Conservation (phyloP, 2,113 vertebrate genomes). For the Cyprinus carpio region DNA sequence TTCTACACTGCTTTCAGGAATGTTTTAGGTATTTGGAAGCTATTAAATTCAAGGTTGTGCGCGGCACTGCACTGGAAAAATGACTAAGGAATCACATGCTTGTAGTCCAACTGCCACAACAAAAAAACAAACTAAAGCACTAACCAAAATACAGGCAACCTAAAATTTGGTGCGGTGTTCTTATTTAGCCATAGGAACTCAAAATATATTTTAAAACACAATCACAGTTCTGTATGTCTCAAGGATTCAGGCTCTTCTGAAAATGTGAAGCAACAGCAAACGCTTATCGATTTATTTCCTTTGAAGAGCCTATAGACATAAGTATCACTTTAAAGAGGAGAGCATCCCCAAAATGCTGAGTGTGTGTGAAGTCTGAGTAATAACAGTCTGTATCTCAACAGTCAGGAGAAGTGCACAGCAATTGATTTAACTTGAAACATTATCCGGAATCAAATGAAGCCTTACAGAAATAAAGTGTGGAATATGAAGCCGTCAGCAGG, state of each 20-base stretch:
- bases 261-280: neutral
- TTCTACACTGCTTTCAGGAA: neutral
- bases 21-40: neutral
- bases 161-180: neutral
- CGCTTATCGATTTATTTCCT: neutral
- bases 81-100: neutral
- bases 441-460: constrained; percentile 6
- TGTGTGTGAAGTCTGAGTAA: constrained; percentile 1
- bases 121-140: neutral
- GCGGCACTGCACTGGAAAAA: neutral
- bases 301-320: neutral
- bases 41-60: neutral
- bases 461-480: neutral
- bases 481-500: constrained; percentile 12
- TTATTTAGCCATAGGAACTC: neutral
- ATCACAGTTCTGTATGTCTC: neutral
- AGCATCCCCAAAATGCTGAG: constrained; percentile 17
- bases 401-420: constrained; percentile 20
- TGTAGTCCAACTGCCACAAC: neutral
- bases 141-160: neutral
- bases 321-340: constrained; percentile 8
- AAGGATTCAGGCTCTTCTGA: neutral
- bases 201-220: neutral
- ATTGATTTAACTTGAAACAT: constrained; percentile 30
- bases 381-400: constrained; percentile 5